These are phyloP conservation scores for Cyanistes caeruleus DNA, from an alignment of 2,113 vertebrate species.

Conservation along the genomic window DNA sequence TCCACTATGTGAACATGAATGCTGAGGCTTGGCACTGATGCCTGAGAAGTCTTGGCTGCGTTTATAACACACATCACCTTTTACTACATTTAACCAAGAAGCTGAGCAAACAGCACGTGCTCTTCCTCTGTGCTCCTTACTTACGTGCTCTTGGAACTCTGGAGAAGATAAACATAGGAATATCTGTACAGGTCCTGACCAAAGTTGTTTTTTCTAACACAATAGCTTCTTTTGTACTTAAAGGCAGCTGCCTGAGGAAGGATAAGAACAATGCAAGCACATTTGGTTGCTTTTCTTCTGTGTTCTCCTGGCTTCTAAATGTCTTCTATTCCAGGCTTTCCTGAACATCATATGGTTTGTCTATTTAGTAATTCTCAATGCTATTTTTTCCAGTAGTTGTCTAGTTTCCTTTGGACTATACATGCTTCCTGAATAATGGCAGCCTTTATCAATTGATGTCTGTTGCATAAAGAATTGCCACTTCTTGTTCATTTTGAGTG, in stretches of 20 bases:
- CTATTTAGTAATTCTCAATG: background rate
- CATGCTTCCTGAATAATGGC: background rate
- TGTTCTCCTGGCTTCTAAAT: background rate
- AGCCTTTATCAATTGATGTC: background rate
- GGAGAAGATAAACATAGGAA: background rate
- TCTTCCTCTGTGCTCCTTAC: background rate
- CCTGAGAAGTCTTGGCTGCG: background rate
- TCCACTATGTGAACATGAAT: rapidly evolving
- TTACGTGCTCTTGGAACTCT: background rate
- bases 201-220: background rate
- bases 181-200: background rate
- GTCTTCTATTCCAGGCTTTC: slow-evolving; percentile 36
- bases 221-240: background rate
- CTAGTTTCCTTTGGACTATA: background rate
- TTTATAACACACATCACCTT: background rate
- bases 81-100: background rate
- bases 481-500: background rate
- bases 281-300: background rate
- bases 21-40: background rate
- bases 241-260: slow-evolving; percentile 20
- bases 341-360: slow-evolving; percentile 22
- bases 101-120: background rate
- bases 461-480: background rate
- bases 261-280: background rate
- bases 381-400: background rate